Base-by-base conservation (phyloP, 1,140 invertebrate genomes). In the Drosophila paulistorum region DNA sequence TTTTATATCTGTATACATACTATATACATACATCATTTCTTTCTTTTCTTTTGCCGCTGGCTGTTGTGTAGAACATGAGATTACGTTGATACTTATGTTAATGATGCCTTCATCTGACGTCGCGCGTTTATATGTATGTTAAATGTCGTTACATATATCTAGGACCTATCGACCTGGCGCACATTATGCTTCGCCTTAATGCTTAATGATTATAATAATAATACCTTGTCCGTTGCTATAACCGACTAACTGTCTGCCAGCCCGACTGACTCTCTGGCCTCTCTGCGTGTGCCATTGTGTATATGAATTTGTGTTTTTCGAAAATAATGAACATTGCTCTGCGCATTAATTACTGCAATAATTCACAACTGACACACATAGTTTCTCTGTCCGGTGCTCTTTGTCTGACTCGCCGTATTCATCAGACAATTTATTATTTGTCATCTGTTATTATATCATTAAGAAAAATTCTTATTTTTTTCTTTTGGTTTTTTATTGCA, bases 371-470 rank as follows among this genome's bases (percentile, higher is more conserved):
- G 76, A 65, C 81, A 68, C 57, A 51, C 45, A 51, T 51, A 51
- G 45, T 51, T 63, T 45, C 20, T 42, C 45, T 57, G 67, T 76
- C 67, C 61, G 23, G 54, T 14, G 55, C 37, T 69, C 86, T 87
- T 82, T 81, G 75, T 75, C 69, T 76, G 72, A 67, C 79, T 17
- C 42, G 35, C 35, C 59, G 55, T 26, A 75, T 67, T 83, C 58
- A 62, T 66, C 66, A 39, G 35, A 69, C 74, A 84, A 89, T 89
- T 89, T 89, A 89, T 89, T 89, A 89, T 89, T 89, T 89, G 84
- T 89, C 84, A 89, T 89, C 84, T 89, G 84, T 90, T 89, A 90
- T 90, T 90, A 84, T 84, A 81, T 81, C 81, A 84, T 89, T 89
- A 89, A 87, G 81, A 64, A 45, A 65, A 37, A 39, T 39, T 13